A percentile compares a stretch with the other conserved stretches of the same genome.
phyloP scores from a whole-genome alignment of 2,797 vertebrate species.

The Aldrovandia affinis region DNA sequence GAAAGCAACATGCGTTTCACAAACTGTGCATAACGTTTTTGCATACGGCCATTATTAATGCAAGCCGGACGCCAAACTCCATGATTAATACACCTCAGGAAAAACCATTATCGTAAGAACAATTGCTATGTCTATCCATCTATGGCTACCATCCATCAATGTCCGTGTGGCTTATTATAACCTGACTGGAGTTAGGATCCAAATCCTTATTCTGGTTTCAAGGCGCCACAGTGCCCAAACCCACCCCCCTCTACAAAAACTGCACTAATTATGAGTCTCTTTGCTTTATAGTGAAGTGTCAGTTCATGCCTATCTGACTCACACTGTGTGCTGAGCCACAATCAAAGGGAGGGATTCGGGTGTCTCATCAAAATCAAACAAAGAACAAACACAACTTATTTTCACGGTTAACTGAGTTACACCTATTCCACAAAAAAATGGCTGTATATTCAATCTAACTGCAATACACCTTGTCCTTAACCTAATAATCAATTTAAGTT shows the following conservation, averaged over 20 bases:
- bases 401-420: background rate
- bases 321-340: background rate
- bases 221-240: background rate
- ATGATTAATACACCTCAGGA: conserved; percentile 69
- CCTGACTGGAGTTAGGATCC: conserved; percentile 53
- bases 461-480: background rate
- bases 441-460: background rate
- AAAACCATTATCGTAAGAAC: conserved; percentile 76
- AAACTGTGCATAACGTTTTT: conserved; percentile 3
- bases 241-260: conserved; percentile 8
- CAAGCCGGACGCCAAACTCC: background rate
- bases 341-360: background rate
- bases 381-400: conserved; percentile 18
- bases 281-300: conserved; percentile 7
- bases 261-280: conserved; percentile 18
- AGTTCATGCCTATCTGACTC: background rate
- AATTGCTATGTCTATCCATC: conserved; percentile 70
- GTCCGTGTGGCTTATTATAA: conserved; percentile 68
- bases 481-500: background rate
- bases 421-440: background rate
- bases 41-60: conserved; percentile 16
- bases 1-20: background rate
- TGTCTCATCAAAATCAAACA: conserved; percentile 8
- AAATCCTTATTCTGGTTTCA: conserved; percentile 54
- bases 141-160: conserved; percentile 71